Evolutionary conservation across 2,797 vertebrate species (phyloP).

Genomic region (Vireo griseus): DNA sequence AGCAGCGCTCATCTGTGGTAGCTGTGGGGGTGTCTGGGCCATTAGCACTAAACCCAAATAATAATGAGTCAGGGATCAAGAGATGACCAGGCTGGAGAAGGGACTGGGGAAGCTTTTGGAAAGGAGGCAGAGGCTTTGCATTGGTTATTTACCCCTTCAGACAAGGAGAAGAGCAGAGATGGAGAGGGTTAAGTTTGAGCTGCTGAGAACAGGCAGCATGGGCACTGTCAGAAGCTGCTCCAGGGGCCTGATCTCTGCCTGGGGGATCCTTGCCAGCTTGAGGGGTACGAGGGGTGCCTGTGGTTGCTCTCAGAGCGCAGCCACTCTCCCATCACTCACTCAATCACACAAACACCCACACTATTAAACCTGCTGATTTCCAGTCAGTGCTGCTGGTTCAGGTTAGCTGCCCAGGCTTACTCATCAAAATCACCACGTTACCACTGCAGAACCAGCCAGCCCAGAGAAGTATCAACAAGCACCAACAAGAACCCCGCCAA

Average conservation of each 20-base stretch:
- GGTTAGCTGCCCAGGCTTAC: constrained; percentile 44
- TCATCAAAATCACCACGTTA: constrained; percentile 43
- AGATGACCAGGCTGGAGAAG: neutral
- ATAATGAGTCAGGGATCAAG: neutral
- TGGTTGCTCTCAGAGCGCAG: neutral
- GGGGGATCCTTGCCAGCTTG: neutral
- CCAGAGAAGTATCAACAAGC: constrained; percentile 67
- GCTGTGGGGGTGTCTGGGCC: neutral
- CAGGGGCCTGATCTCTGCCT: neutral
- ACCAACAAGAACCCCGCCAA: constrained; percentile 63
- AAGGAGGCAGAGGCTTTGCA: neutral
- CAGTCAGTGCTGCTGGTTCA: constrained; percentile 41
- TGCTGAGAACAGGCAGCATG: neutral
- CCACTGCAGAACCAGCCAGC: constrained; percentile 39
- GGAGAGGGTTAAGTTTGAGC: neutral
- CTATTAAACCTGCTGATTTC: neutral
- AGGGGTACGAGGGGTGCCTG: accelerated
- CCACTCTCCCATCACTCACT: constrained; percentile 2
- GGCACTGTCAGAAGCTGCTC: neutral
- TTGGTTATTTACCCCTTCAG: neutral
- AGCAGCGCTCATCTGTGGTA: accelerated
- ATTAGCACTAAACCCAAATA: neutral
- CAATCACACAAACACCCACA: neutral
- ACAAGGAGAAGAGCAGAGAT: neutral
- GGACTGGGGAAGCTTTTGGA: neutral